A percentile compares a stretch with the other conserved stretches of the same genome.
These are phyloP conservation scores for Lasius fuliginosus DNA, from an alignment of 2,888 invertebrate genomes.

Conservation along the genomic window DNA sequence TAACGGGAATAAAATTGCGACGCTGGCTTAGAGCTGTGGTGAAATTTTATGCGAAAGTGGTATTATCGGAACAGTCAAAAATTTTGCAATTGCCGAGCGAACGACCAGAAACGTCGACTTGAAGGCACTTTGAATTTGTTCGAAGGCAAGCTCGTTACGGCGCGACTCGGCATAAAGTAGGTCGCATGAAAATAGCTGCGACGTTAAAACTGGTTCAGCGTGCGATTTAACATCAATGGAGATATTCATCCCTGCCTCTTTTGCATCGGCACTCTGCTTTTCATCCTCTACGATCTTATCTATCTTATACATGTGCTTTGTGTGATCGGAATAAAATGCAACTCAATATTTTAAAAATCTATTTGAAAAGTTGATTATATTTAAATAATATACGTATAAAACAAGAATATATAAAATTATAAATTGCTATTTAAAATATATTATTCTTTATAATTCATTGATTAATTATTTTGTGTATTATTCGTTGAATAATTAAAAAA, in stretches of 20 bases:
- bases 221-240: constrained; percentile 80
- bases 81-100: constrained; percentile 55
- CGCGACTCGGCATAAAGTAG: constrained; percentile 76
- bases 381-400: background rate
- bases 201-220: constrained; percentile 74
- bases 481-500: background rate
- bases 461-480: background rate
- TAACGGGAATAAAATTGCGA: background rate
- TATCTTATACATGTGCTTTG: background rate
- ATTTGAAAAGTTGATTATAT: background rate
- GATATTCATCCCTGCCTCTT: constrained; percentile 38
- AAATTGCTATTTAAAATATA: background rate
- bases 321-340: background rate
- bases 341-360: background rate
- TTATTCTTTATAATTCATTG: background rate
- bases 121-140: constrained; percentile 79
- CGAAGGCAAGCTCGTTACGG: constrained; percentile 81
- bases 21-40: background rate
- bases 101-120: constrained; percentile 59
- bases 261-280: constrained; percentile 18
- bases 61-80: constrained; percentile 51
- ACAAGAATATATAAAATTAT: background rate
- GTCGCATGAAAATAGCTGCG: constrained; percentile 80
- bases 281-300: background rate
- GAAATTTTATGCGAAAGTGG: constrained; percentile 18